These are phyloP conservation scores for Xestoiulus laeticollis DNA, from an alignment of 2,888 invertebrate species.

Conservation along the genomic window DNA sequence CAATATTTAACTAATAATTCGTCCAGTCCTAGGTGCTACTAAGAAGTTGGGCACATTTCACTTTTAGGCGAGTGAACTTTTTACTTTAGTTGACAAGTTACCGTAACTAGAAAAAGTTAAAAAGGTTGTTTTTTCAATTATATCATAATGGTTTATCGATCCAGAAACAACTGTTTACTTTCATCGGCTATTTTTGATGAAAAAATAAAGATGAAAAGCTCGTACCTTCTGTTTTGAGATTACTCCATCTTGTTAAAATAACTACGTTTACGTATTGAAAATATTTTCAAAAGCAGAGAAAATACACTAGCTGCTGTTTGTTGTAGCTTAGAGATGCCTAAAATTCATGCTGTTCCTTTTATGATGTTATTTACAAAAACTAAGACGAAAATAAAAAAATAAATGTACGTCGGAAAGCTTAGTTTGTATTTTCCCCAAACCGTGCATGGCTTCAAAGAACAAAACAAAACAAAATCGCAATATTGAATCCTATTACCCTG, in stretches of 20 bases:
- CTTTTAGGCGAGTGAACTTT: too few species aligned
- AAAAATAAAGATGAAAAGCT: too few species aligned
- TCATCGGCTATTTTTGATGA: not conserved
- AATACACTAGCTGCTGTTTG: not conserved
- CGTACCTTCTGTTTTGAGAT: not conserved
- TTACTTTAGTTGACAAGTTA: too few species aligned
- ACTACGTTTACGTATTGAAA: not conserved
- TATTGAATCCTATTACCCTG: slow-evolving; percentile 26
- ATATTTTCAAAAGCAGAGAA: not conserved
- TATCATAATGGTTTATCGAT: not conserved
- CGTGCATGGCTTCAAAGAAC: not conserved
- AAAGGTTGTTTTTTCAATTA: too few species aligned
- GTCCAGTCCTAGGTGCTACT: too few species aligned
- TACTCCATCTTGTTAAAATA: slow-evolving; percentile 7
- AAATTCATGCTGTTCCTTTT: not conserved
- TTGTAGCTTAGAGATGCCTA: not conserved
- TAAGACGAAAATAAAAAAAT: too few species aligned
- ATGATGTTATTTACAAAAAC: not conserved
- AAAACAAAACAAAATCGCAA: not conserved
- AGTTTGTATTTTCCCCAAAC: not conserved
- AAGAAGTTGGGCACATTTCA: too few species aligned
- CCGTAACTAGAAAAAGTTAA: too few species aligned
- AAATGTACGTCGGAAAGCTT: not conserved
- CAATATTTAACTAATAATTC: too few species aligned
- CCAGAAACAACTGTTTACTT: not conserved